A percentile compares a stretch with the other conserved stretches of the same genome.
Conservation (phyloP, 2,113 vertebrate species). For the Micromys minutus region DNA sequence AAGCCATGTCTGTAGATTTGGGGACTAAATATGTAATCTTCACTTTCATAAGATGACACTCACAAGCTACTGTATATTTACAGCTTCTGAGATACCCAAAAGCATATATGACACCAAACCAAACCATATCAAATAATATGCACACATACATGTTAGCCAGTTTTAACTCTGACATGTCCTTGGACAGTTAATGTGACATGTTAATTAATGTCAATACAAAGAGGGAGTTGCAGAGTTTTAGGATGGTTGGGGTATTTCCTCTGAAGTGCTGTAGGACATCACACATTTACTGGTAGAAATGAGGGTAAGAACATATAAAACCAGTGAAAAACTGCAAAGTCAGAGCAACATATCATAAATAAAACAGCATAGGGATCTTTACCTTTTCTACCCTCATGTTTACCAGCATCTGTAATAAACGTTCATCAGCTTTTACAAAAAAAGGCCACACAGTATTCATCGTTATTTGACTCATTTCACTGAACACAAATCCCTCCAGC, state of each 20-base stretch:
- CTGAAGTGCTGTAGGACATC: background rate
- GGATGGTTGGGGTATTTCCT: accelerated
- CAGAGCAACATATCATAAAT: background rate
- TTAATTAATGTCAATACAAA: background rate
- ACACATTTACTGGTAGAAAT: background rate
- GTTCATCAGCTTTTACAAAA: background rate
- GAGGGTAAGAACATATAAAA: no score
- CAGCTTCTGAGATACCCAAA: background rate
- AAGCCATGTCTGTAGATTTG: background rate
- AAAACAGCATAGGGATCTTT: background rate
- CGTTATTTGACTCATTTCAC: background rate
- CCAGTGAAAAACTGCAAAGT: background rate
- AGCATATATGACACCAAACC: background rate
- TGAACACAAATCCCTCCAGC: no score
- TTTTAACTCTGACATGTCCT: background rate
- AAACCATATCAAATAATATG: background rate
- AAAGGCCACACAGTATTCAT: background rate
- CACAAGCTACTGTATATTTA: background rate
- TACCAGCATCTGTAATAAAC: background rate
- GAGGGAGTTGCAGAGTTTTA: background rate
- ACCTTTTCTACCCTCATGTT: background rate
- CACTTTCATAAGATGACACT: background rate
- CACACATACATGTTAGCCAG: background rate
- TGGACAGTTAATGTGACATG: background rate
- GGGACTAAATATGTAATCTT: background rate